Conservation (phyloP, 2,113 vertebrate genomes). For the Lota lota region DNA sequence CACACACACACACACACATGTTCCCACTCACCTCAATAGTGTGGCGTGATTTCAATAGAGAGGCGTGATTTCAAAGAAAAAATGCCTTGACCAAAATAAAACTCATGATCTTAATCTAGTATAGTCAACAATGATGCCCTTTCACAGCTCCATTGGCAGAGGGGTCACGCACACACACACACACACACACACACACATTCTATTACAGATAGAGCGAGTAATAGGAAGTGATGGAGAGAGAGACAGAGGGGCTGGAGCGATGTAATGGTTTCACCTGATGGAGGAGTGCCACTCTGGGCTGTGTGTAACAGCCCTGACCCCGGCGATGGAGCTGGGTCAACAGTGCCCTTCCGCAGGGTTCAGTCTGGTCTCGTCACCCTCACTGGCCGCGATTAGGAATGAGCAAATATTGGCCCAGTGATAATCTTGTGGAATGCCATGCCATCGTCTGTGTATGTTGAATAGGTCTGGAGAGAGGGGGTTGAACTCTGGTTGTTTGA, state of each 20-base stretch:
- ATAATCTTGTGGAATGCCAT: constrained; percentile 65
- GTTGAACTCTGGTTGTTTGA: neutral
- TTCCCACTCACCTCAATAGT: neutral
- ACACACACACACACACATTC: neutral
- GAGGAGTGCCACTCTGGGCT: neutral
- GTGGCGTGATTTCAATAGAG: neutral
- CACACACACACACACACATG: constrained; percentile 5
- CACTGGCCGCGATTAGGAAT: constrained; percentile 46
- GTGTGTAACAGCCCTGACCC: neutral
- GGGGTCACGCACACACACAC: neutral
- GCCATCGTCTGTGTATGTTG: constrained; percentile 29
- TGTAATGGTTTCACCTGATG: neutral
- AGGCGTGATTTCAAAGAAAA: constrained; percentile 11
- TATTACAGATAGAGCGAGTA: too few species aligned
- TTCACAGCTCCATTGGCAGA: constrained; percentile 8
- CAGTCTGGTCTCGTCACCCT: constrained; percentile 42
- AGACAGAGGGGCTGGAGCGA: too few species aligned
- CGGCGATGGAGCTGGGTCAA: neutral
- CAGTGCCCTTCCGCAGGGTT: constrained; percentile 27
- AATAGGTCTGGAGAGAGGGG: constrained; percentile 27
- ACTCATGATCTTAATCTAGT: constrained; percentile 50
- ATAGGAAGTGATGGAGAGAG: too few species aligned
- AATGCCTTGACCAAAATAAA: constrained; percentile 16
- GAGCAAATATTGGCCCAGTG: constrained; percentile 66
- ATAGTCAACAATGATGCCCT: constrained; percentile 7